Base-by-base conservation (phyloP, 2,888 invertebrate species). In the Byasa hedistus region DNA sequence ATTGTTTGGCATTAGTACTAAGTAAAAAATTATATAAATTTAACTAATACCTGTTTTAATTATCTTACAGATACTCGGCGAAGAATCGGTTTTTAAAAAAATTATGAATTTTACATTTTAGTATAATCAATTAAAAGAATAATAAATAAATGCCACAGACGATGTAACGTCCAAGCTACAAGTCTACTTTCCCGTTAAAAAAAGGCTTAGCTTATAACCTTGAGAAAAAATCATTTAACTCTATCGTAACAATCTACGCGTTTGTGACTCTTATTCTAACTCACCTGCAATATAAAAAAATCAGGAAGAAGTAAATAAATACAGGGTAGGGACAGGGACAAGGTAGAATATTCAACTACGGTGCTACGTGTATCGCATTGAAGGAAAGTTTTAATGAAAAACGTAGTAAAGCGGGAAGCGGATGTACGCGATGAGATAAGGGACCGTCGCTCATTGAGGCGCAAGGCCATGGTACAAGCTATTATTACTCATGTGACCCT, bases 381-480 rank as follows among this genome's bases (percentile, higher is more conserved):
- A n/a, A 48, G 23, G 60, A 58, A 59, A 68, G 66, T 69, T 64
- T 66, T 68, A 66, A 62, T 69, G 67, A 69, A 71, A 72, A 72
- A 71, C 72, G 71, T 70, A 70, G 73, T 70, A 69, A 59, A 72
- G 70, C 72, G 76, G 80, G 81, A 81, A 81, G 75, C 78, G 81
- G 80, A 81, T 76, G 75, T 64, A 58, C 52, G 64, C 65, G 66
- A 70, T 68, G 73, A 75, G 79, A 80, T 79, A 79, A 73, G 64
- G 71, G 73, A 62, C 69, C 67, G 69, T 71, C 66, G 48, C 48
- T 54, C 52, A 70, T 63, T 65, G 54, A 58, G 67, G 68, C 63
- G 70, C 78, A 76, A 79, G 79, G 77, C 71, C 75, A 66, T 62
- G 55, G 65, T 65, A 65, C 69, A 69, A 60, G 70, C 65, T 72